Evolutionary conservation across 1,140 invertebrate species (phyloP).

Genomic region (Littorina saxatilis): DNA sequence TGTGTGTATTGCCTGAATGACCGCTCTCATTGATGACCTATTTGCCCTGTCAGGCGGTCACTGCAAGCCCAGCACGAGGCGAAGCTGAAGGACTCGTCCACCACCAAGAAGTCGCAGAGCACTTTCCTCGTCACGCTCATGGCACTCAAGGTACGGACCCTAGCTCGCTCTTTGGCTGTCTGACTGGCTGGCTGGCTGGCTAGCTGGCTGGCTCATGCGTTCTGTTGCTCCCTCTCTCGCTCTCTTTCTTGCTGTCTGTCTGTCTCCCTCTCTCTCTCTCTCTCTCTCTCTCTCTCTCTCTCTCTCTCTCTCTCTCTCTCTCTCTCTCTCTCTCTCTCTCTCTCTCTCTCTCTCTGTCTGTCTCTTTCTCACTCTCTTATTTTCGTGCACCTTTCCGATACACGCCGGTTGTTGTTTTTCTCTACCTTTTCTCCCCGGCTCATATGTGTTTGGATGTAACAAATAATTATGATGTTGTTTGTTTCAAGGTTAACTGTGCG

Average conservation of each 20-base stretch:
- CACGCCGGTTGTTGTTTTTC: no score
- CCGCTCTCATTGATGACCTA: not conserved
- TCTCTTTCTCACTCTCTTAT: not conserved
- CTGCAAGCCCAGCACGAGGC: conserved; percentile 72
- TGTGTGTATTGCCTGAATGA: no score
- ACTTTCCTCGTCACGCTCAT: conserved; percentile 66
- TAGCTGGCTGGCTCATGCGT: no score
- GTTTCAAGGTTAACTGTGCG: not conserved
- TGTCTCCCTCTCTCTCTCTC: not conserved
- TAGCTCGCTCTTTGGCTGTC: not conserved
- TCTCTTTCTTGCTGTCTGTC: not conserved
- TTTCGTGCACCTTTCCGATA: not conserved
- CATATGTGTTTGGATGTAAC: no score
- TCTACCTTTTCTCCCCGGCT: no score
- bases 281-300: not conserved
- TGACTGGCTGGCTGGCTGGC: no score
- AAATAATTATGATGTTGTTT: not conserved
- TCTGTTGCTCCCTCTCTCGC: not conserved
- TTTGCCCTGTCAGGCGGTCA: conserved; percentile 58
- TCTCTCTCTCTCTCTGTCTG: not conserved
- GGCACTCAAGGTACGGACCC: conserved; percentile 65
- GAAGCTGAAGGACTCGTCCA: conserved; percentile 69
- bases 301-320: not conserved
- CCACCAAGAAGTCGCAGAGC: conserved; percentile 53
- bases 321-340: not conserved